Evolutionary conservation across 2,888 invertebrate genomes (phyloP), one percentile per base, ranked within the genome.

Genomic region (Bellardia bayeri): DNA sequence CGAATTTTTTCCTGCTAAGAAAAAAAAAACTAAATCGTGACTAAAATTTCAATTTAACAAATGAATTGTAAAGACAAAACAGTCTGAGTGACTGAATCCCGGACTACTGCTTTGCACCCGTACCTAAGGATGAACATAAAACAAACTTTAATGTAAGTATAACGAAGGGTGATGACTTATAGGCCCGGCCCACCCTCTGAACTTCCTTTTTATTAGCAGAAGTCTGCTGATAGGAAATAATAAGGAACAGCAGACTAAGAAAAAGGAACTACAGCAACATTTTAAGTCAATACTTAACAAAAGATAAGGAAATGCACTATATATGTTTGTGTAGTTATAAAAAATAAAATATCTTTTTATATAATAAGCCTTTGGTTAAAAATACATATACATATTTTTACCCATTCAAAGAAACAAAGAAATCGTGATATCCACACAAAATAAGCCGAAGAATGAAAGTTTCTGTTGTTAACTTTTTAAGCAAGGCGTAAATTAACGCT

Each of bases 11-110:
- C 5, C 11, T 11, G 4, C 13, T 1, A 42, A 56, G 33, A 66
- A 69, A 61, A 76, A 75, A 91, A 91, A 91, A 90, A 90, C 91
- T 90, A 91, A 92, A 92, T 92, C 92, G 92, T 92, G 92, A 92
- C 92, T 91, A 88, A 91, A 92, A 92, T 92, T 89, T 89, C 79
- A 85, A 85, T 85, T 75, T 85, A 64, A 51, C 79, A 87, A 87
- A 87, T 82, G 79, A 84, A 88, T 88, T 81, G 87, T 68, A 68
- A 83, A 83, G 80, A 80, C 80, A 85, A 84, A 79, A 85, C 58
- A 61, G 71, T 63, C 76, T 23, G 54, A 54, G 16, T 42, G 37
- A 64, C 45, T 63, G 33, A 7, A 30, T 66, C 11, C 33, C 45
- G 11, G 11, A 37, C 49, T 45, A 45, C 14, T 30, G n/a, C 2